Evolutionary conservation across 2,797 vertebrate species (phyloP), one percentile per base, ranked within the genome.

Genomic region (Acridotheres tristis): DNA sequence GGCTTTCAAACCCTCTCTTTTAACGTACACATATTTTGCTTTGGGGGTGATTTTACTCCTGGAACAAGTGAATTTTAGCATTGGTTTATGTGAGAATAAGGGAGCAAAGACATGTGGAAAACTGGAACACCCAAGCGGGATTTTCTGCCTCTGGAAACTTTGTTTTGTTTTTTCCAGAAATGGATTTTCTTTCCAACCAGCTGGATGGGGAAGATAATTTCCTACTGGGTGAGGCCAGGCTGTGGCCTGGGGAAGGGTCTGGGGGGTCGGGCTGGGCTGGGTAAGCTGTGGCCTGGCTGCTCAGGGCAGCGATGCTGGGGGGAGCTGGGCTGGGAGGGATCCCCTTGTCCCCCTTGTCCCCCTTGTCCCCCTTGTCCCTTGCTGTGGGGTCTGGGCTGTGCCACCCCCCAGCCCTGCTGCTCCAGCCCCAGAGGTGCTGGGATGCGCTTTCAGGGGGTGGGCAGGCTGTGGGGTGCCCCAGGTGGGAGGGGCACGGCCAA

Each of bases 181-280:
- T 5, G 27, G n/a, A 5, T 9, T 67, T 57, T 62, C 74, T 23
- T 62, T 66, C 51, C 34, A 40, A 29, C 17, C 36, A 5, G 26
- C 30, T 85, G 25, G 51, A 16, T 32, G 30, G 69, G 80, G 73
- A 32, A 55, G 53, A 4, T 36, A 3, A 25, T 74, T 55, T n/a
- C 36, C 17, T 8, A 26, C 4, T 6, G 48, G 25, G 40, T n/a
- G 76, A 65, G 26, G 76, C 29, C 27, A 3, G 55, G 43, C 82
- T 19, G 54, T 12, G 42, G 40, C 29, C 5, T 2, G 23, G 42
- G 67, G 47, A 4, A 4, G 43, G 59, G 11, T n/a, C 59, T 2
- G 2, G 26, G 1, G 6, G 40, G 2, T n/a, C 0, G 1, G 42
- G 17, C 23, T 16, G 54, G 36, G 20, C 1, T 27, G 40, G 43